These are phyloP conservation scores for Didymodactylos carnosus DNA, from an alignment of 2,888 invertebrate genomes.

Conservation along the genomic window DNA sequence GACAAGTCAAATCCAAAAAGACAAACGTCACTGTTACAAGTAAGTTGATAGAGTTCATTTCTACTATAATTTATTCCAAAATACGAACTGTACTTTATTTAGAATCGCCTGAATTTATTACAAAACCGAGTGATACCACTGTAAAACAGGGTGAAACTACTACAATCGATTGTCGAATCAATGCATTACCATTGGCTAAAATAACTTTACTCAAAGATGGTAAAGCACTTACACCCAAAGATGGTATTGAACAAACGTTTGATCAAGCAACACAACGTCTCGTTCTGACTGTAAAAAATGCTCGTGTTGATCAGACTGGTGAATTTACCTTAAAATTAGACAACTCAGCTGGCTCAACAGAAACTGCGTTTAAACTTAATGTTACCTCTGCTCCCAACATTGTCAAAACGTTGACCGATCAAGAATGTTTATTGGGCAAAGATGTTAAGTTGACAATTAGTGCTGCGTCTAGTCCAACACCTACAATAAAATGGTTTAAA, in stretches of 20 bases:
- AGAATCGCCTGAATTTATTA: not conserved
- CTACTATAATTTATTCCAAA: not conserved
- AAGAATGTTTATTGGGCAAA: constrained; percentile 29
- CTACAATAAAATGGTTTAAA: constrained; percentile 12
- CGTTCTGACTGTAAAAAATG: not conserved
- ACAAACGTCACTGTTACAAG: not conserved
- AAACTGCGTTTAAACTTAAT: constrained; percentile 1
- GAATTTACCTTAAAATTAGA: not conserved
- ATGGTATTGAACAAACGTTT: constrained; percentile 1
- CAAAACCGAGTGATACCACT: not conserved
- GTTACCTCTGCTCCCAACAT: constrained; percentile 1
- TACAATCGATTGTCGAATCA: not conserved
- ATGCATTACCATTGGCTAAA: not conserved
- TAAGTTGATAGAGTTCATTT: not conserved
- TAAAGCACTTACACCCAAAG: not conserved
- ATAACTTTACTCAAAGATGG: constrained; percentile 7
- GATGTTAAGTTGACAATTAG: not conserved
- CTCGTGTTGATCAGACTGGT: not conserved
- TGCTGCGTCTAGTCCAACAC: constrained; percentile 4
- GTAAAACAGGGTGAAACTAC: not conserved
- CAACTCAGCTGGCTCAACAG: not conserved
- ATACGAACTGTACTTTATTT: not conserved
- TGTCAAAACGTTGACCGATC: not conserved
- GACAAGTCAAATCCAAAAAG: not conserved
- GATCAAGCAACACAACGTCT: not conserved